Percentiles rank a stretch among this genome's conserved stretches.
Evolutionary conservation across 2,797 vertebrate species (phyloP).

Genomic region (Falco berigora): DNA sequence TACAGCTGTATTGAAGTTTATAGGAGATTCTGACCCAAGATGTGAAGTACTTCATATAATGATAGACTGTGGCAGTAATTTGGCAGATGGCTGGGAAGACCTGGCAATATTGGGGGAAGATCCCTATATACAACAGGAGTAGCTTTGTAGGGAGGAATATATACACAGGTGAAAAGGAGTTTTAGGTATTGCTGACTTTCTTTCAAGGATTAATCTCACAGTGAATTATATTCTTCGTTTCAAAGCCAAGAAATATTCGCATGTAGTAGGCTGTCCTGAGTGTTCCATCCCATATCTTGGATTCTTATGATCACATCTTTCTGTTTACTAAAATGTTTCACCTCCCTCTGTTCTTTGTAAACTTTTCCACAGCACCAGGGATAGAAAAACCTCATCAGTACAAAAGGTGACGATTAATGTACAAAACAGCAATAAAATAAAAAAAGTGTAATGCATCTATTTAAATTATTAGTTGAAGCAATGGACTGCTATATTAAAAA

Average conservation of each 20-base stretch:
- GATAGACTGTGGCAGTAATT: neutral
- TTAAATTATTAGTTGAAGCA: neutral
- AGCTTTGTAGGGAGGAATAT: neutral
- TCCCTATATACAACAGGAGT: neutral
- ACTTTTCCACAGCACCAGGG: neutral
- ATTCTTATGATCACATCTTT: neutral
- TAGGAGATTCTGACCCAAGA: neutral
- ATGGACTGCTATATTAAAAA: neutral
- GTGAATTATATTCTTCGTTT: neutral
- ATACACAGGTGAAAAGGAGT: neutral
- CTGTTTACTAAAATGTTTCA: neutral
- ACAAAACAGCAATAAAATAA: neutral
- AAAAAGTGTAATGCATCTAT: neutral
- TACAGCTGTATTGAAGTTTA: neutral
- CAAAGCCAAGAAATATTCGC: neutral
- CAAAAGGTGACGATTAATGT: neutral
- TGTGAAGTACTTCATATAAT: neutral
- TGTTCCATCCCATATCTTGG: neutral
- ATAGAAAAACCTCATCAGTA: neutral
- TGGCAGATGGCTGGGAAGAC: neutral
- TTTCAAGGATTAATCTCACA: neutral
- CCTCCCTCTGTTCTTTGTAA: neutral
- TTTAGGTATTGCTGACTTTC: neutral
- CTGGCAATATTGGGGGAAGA: neutral
- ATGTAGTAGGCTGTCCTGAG: neutral